These are phyloP conservation scores for Aptenodytes forsteri DNA, from an alignment of 2,113 vertebrate species.

Conservation along the genomic window DNA sequence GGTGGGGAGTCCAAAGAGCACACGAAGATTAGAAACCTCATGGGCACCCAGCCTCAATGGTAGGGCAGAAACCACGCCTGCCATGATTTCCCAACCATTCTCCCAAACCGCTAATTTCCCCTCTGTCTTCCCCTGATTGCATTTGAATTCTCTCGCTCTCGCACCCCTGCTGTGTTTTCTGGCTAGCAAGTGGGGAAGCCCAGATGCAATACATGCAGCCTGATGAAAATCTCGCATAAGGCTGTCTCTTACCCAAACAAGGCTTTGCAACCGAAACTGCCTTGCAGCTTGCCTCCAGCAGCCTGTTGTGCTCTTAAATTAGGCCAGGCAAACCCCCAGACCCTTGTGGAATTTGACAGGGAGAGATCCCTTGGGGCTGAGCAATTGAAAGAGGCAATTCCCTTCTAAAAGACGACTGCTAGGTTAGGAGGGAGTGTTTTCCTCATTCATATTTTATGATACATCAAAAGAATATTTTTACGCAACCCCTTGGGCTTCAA, in stretches of 20 bases:
- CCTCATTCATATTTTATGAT: background rate
- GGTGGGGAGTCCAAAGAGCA: constrained; percentile 32
- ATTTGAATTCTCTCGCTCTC: background rate
- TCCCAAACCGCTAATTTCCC: background rate
- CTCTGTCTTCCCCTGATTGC: background rate
- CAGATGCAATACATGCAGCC: background rate
- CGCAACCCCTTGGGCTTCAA: background rate
- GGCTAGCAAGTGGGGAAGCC: background rate
- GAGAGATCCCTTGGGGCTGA: background rate
- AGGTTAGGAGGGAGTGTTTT: background rate
- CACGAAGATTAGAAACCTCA: background rate
- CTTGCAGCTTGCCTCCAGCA: background rate
- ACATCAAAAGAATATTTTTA: background rate
- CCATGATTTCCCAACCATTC: background rate
- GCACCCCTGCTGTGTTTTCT: background rate
- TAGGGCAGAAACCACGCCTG: background rate
- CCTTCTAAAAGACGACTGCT: background rate
- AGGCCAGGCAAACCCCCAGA: background rate
- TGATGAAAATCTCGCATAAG: background rate
- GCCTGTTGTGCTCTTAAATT: background rate
- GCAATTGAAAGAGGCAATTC: background rate
- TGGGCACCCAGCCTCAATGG: background rate
- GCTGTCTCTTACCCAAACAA: background rate
- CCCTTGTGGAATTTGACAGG: background rate
- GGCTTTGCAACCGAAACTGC: background rate